A percentile compares a stretch with the other conserved stretches of the same genome.
These are phyloP conservation scores for Amiota minor DNA, from an alignment of 2,888 invertebrate genomes.

Conservation along the genomic window DNA sequence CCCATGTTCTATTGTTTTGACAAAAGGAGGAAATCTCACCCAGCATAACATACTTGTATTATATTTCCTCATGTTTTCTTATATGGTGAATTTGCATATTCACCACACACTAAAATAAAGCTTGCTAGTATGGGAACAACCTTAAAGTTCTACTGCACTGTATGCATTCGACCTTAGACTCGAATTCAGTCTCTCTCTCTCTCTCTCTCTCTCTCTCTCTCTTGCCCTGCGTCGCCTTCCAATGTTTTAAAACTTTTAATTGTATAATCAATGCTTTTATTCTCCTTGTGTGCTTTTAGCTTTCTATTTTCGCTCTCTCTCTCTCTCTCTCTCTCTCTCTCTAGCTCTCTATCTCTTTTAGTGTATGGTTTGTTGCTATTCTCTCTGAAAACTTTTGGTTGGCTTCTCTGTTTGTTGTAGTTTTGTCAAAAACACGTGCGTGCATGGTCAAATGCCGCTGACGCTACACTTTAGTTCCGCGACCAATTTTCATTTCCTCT, in stretches of 20 bases:
- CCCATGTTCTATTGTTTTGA: too few species aligned
- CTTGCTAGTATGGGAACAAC: too few species aligned
- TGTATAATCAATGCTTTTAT: background rate
- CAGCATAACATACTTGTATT: too few species aligned
- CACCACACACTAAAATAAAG: too few species aligned
- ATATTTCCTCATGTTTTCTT: too few species aligned
- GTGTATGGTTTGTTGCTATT: background rate
- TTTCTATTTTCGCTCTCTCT: background rate
- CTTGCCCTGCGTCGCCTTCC: background rate
- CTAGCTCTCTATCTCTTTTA: background rate
- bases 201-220: conserved; percentile 26
- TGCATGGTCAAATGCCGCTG: background rate
- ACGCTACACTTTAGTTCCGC: conserved; percentile 6
- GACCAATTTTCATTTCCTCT: background rate
- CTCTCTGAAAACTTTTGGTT: conserved; percentile 4
- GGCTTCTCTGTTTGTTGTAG: background rate
- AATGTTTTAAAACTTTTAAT: background rate
- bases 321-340: background rate
- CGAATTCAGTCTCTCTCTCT: conserved; percentile 13
- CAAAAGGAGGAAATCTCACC: too few species aligned
- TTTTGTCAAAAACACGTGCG: conserved; percentile 16
- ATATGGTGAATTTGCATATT: too few species aligned
- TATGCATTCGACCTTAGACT: background rate
- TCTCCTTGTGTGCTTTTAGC: conserved; percentile 5
- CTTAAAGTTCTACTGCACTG: too few species aligned